These are phyloP conservation scores for Pandion haliaetus DNA, from an alignment of 2,113 vertebrate genomes.

Conservation along the genomic window DNA sequence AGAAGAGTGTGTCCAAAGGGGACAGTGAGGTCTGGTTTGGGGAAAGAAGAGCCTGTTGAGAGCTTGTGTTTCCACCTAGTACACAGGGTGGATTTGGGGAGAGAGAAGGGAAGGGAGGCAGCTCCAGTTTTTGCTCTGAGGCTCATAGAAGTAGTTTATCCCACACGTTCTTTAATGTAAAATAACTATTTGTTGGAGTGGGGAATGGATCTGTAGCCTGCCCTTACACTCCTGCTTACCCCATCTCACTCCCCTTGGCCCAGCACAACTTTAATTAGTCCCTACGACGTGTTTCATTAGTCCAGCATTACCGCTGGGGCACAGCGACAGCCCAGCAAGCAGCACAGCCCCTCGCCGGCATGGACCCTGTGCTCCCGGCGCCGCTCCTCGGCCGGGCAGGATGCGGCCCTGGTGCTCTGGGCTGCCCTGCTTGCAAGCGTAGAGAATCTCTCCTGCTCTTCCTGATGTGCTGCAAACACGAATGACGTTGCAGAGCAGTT, in stretches of 20 bases:
- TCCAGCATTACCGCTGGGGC: not conserved
- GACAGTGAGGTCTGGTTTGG: not conserved
- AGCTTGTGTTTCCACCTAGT: not conserved
- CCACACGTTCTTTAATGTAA: accelerated
- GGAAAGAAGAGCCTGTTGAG: not conserved
- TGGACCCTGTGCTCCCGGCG: accelerated
- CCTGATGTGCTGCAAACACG: not conserved
- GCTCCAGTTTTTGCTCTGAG: not conserved
- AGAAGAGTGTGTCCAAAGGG: not conserved
- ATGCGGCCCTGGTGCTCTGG: accelerated
- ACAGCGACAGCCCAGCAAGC: not conserved
- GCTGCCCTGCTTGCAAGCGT: not conserved
- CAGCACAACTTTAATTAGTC: not conserved
- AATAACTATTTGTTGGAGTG: not conserved
- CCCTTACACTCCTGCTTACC: not conserved
- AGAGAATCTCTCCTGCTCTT: not conserved
- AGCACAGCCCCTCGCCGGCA: not conserved
- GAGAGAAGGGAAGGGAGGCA: not conserved
- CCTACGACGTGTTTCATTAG: not conserved
- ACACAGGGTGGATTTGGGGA: not conserved
- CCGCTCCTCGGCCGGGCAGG: accelerated
- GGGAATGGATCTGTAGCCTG: not conserved
- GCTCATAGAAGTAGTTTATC: not conserved
- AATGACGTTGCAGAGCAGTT: not conserved
- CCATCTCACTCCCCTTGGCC: not conserved